phyloP scores from a whole-genome alignment of 2,797 vertebrate genomes.

The Chrysocyon brachyurus region DNA sequence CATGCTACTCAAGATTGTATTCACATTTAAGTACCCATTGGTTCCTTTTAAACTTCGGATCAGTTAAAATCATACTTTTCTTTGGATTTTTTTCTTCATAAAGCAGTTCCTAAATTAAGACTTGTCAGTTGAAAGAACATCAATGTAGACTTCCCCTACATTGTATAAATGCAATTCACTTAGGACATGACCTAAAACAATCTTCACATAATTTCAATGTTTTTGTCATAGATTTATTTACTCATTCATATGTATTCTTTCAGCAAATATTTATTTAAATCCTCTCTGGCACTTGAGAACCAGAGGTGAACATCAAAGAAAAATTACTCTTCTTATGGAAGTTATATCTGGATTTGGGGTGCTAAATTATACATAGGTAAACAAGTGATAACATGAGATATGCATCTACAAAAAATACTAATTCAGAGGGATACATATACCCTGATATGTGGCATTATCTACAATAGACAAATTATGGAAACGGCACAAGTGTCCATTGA shows the following conservation, averaged over 20 bases:
- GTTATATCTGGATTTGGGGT: background rate
- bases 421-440: background rate
- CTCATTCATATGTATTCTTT: slow-evolving; percentile 25
- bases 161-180: background rate
- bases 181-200: background rate
- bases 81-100: background rate
- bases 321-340: background rate
- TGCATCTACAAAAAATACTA: background rate
- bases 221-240: background rate
- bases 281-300: background rate
- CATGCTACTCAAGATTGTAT: background rate
- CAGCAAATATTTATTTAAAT: slow-evolving; percentile 29
- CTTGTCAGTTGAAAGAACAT: background rate
- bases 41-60: background rate
- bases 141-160: background rate
- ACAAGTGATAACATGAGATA: background rate
- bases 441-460: background rate
- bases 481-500: background rate
- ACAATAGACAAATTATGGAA: background rate
- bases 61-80: slow-evolving; percentile 23
- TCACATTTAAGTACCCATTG: background rate
- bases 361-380: background rate
- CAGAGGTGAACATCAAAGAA: background rate
- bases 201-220: background rate
- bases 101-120: background rate